Evolutionary conservation across 2,797 vertebrate species (phyloP), one percentile per base, ranked within the genome.

Genomic region (Amazona ochrocephala): DNA sequence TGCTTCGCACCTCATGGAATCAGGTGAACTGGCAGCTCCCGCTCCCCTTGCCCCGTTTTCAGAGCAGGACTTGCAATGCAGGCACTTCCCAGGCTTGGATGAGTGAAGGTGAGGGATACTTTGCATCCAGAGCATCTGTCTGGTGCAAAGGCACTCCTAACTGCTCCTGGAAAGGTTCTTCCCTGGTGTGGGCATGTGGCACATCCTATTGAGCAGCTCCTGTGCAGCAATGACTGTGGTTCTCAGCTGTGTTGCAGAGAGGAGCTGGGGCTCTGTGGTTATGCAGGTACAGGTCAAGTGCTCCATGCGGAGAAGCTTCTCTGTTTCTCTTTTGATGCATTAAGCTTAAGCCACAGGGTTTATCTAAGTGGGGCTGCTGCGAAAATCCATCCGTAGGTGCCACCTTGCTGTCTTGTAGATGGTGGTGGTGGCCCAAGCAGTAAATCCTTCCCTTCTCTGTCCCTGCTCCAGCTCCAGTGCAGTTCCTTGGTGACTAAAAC

Each of bases 221-320:
- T 13, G 8, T 0, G 0, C 51, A 82, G 56, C 4, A 1, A 15
- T 7, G 61, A 2, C 83, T 13, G 13, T 3, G 39, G 32, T 7
- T 75, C 58, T 64, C 26, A 37, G 64, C 44, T 7, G 54, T 2
- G 39, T 14, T n/a, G 4, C 2, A 14, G 61, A 58, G 62, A 66
- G 29, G 64, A 66, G 6, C 47, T 53, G 30, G 44, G 23, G n/a
- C 37, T 8, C 21, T 2, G 2, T 3, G 7, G 45, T 41, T 19
- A 6, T 6, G 6, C 53, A 42, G 60, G 60, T 41, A 18, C 6
- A 23, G 68, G 68, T 76, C 58, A 42, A 51, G 56, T 37, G 19
- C 37, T 22, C 42, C 30, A 4, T 27, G 75, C 83, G 37, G 51
- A 62, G 81, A 62, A 42, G 58, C 22, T 56, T 71, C 79, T 84